phyloP scores from a whole-genome alignment of 2,113 vertebrate genomes.

The Cryptotis parvus region DNA sequence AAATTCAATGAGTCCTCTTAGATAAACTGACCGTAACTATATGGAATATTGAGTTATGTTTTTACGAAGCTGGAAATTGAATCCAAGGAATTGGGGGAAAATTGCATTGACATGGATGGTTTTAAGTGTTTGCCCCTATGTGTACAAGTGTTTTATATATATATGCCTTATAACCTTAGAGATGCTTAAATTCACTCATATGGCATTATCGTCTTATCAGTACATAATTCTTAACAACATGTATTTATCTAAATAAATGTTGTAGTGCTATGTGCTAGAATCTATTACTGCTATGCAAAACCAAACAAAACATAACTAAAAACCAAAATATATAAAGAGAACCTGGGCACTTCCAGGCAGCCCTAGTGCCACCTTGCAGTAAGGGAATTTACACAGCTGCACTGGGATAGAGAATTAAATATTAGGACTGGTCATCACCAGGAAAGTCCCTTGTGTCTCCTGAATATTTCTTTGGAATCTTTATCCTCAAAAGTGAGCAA shows the following conservation, averaged over 20 bases:
- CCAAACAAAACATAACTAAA: too few species aligned
- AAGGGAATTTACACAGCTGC: too few species aligned
- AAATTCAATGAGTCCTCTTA: neutral
- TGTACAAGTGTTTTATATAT: neutral
- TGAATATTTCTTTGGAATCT: too few species aligned
- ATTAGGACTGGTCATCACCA: too few species aligned
- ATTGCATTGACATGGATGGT: accelerated
- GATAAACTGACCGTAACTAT: neutral
- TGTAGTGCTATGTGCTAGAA: neutral
- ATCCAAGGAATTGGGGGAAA: neutral
- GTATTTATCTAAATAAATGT: neutral
- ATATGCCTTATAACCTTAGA: neutral
- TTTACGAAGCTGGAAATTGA: neutral
- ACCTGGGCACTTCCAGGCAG: too few species aligned
- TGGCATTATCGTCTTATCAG: neutral
- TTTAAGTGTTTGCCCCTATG: neutral
- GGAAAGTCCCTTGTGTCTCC: too few species aligned
- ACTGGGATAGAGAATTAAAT: too few species aligned
- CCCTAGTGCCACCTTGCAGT: too few species aligned
- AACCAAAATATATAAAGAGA: too few species aligned
- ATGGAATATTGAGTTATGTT: neutral
- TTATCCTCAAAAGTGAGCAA: too few species aligned
- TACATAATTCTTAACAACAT: neutral
- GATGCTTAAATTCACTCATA: neutral
- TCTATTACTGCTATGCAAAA: neutral